A percentile compares a stretch with the other conserved stretches of the same genome.
phyloP scores from a whole-genome alignment of 1,140 invertebrate genomes.

The Zaprionus africanus region DNA sequence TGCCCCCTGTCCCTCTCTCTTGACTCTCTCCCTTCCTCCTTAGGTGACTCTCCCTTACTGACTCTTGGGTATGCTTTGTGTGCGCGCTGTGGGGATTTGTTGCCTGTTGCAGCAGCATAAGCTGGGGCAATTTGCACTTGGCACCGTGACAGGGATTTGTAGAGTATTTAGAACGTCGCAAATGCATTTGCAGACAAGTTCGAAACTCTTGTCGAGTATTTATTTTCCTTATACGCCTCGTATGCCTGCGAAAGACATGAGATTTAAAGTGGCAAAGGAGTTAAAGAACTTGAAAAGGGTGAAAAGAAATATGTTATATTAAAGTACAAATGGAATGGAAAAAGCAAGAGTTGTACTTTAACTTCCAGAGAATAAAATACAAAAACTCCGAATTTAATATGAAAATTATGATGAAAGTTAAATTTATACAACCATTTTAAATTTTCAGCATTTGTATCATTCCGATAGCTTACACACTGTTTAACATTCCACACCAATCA shows the following conservation, averaged over 20 bases:
- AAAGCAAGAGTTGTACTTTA: not conserved
- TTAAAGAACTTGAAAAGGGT: not conserved
- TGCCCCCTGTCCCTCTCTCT: not conserved
- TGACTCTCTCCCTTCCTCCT: not conserved
- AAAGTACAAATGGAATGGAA: not conserved
- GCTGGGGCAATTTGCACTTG: slow-evolving; percentile 2
- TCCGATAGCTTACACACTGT: no score
- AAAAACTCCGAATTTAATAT: no score
- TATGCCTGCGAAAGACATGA: not conserved
- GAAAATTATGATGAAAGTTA: no score
- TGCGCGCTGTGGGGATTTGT: not conserved
- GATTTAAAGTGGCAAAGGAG: not conserved
- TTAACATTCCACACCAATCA: no score
- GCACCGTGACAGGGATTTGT: slow-evolving; percentile 3
- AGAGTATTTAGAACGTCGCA: not conserved
- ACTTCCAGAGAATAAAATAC: not conserved
- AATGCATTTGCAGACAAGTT: slow-evolving; percentile 10
- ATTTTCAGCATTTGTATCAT: not conserved
- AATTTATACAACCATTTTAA: not conserved
- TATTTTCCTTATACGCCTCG: not conserved
- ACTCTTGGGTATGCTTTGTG: not conserved
- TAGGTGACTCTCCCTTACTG: not conserved
- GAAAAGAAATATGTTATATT: not conserved
- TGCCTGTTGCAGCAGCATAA: not conserved
- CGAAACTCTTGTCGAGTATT: not conserved